These are phyloP conservation scores for Oscheius sp. DNA, from an alignment of 2,888 invertebrate species.

Conservation along the genomic window DNA sequence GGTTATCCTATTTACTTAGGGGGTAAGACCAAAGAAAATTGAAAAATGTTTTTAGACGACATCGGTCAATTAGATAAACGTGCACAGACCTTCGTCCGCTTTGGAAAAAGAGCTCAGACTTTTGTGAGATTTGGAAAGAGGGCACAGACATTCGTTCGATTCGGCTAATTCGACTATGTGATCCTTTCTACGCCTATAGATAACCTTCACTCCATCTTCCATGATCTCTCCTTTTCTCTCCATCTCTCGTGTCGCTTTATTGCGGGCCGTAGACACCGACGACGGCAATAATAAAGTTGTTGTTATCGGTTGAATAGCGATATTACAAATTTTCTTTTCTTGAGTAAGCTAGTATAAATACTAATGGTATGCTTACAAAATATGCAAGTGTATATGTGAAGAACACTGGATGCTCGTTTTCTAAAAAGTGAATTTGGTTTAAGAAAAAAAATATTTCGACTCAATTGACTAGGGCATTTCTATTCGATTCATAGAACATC, in stretches of 20 bases:
- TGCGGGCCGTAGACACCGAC: background rate
- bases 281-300: constrained; percentile 2
- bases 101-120: constrained; percentile 49
- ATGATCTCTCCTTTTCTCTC: background rate
- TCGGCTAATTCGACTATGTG: background rate
- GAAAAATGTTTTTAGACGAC: background rate
- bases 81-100: constrained; percentile 43
- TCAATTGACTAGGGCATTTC: too few relatives aligned
- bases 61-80: constrained; percentile 29
- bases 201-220: too few relatives aligned
- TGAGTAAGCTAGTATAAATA: too few relatives aligned
- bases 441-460: too few relatives aligned
- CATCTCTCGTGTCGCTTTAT: background rate
- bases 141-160: constrained; percentile 32
- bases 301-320: background rate
- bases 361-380: too few relatives aligned
- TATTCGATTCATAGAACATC: too few relatives aligned
- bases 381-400: too few relatives aligned
- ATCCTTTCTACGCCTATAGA: constrained; percentile 15
- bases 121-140: constrained; percentile 45
- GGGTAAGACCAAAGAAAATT: background rate
- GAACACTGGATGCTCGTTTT: too few relatives aligned
- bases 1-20: constrained; percentile 10
- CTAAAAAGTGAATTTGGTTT: too few relatives aligned
- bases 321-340: too few relatives aligned